phyloP scores from a whole-genome alignment of 1,140 invertebrate species.

The Ladona fulva region DNA sequence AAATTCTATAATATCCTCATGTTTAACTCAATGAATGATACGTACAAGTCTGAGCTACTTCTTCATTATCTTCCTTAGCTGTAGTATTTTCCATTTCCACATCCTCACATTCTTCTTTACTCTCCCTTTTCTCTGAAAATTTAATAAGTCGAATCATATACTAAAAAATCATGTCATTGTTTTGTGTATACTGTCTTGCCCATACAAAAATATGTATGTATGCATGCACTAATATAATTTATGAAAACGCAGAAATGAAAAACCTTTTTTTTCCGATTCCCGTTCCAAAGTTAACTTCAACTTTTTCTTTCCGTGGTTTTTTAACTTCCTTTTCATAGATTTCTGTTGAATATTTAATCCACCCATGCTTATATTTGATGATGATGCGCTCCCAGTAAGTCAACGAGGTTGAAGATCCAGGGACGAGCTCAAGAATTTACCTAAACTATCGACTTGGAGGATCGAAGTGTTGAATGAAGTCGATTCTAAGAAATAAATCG shows the following conservation, averaged over 20 bases:
- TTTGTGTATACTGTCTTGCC: too few species aligned
- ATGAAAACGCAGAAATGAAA: not conserved
- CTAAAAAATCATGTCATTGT: too few species aligned
- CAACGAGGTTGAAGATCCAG: too few species aligned
- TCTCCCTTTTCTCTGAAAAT: not conserved
- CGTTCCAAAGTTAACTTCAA: not conserved
- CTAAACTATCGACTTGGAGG: too few species aligned
- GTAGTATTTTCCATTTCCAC: not conserved
- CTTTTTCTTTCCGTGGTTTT: not conserved
- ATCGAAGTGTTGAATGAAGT: too few species aligned
- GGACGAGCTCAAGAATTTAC: too few species aligned
- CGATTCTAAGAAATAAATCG: too few species aligned
- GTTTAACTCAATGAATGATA: not conserved
- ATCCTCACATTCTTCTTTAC: not conserved
- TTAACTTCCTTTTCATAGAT: not conserved
- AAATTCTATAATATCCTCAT: not conserved
- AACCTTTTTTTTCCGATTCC: not conserved
- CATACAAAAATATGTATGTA: too few species aligned
- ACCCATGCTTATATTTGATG: too few species aligned
- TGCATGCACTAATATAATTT: too few species aligned
- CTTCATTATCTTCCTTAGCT: not conserved
- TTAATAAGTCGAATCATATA: not conserved
- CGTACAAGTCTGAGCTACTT: not conserved
- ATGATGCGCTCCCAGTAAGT: too few species aligned
- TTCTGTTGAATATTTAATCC: not conserved